Evolutionary conservation across 2,888 invertebrate species (phyloP), one percentile per base, ranked within the genome.

Genomic region (Zele albiditarsus): DNA sequence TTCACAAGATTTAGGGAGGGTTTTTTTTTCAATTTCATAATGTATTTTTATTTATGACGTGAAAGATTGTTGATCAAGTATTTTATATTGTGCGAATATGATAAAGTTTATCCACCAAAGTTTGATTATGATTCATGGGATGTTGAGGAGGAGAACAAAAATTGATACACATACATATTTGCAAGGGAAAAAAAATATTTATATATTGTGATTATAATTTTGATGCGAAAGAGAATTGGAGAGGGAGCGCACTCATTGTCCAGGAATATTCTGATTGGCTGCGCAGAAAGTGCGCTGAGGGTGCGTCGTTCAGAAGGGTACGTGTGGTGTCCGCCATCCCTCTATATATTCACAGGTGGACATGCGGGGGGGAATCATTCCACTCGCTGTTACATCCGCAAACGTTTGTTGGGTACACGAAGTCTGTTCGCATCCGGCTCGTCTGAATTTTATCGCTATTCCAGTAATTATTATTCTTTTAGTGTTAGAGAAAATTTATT

Each of bases 251-350:
- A 27, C 46, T 20, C n/a, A 68, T 68, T 20, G 68, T 49, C n/a
- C 46, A n/a, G 27, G 68, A 53, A 63, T 63, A 20, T 49, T 27
- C n/a, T 8, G 82, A 84, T 84, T 83, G 83, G 83, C 77, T 82
- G 81, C 80, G 82, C 82, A 74, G 68, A 79, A 79, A 78, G 70
- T 71, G 74, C 79, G 79, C 74, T 75, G 81, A 80, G 82, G 83
- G 78, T 69, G 82, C 81, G 80, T 83, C 80, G 81, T 80, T 66
- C 53, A 53, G 80, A 77, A 79, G 83, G 81, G 79, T 81, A 78
- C 76, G 78, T 82, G 80, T 77, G 78, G 83, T 80, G 79, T 81
- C 77, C 76, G 77, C 81, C 77, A 74, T 27, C 77, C n/a, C 68
- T 49, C 49, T 67, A 69, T 69, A 69, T 69, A 69, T 69, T 57